Percentiles rank a stretch among this genome's conserved stretches.
These are phyloP conservation scores for Nomada ruficornis DNA, from an alignment of 2,888 invertebrate genomes.

Conservation along the genomic window DNA sequence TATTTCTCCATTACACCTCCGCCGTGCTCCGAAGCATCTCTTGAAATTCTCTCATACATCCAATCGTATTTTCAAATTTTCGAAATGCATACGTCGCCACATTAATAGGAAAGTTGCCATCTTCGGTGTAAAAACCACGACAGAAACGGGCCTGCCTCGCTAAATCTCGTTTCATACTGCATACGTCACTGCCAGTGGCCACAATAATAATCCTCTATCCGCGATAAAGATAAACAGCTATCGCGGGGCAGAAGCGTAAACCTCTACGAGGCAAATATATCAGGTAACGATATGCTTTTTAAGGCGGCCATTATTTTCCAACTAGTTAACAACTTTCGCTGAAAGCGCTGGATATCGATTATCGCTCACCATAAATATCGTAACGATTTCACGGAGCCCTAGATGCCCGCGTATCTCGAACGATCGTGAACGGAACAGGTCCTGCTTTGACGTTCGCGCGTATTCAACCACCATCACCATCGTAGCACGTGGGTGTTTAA, in stretches of 20 bases:
- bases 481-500: slow-evolving; percentile 43
- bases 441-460: slow-evolving; percentile 52
- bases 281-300: slow-evolving; percentile 60
- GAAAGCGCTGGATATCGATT: slow-evolving; percentile 57
- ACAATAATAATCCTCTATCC: slow-evolving; percentile 54
- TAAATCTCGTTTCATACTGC: slow-evolving; percentile 31
- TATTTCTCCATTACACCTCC: neutral
- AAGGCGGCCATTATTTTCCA: slow-evolving; percentile 60
- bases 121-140: too few relatives aligned
- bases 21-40: neutral
- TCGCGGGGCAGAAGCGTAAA: slow-evolving; percentile 60
- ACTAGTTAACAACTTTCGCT: slow-evolving; percentile 54
- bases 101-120: too few relatives aligned
- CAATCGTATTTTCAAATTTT: neutral
- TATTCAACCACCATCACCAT: slow-evolving; percentile 1
- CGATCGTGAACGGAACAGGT: slow-evolving; percentile 55
- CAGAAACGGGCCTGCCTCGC: neutral
- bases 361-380: slow-evolving; percentile 62
- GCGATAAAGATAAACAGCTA: slow-evolving; percentile 58
- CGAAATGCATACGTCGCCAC: too few relatives aligned
- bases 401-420: slow-evolving; percentile 51
- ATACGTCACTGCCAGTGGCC: slow-evolving; percentile 12
- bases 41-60: neutral
- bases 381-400: slow-evolving; percentile 59
- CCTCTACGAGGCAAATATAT: slow-evolving; percentile 60